Percentiles rank a stretch among this genome's conserved stretches.
phyloP scores from a whole-genome alignment of 2,113 vertebrate genomes.

The Grallaria varia region DNA sequence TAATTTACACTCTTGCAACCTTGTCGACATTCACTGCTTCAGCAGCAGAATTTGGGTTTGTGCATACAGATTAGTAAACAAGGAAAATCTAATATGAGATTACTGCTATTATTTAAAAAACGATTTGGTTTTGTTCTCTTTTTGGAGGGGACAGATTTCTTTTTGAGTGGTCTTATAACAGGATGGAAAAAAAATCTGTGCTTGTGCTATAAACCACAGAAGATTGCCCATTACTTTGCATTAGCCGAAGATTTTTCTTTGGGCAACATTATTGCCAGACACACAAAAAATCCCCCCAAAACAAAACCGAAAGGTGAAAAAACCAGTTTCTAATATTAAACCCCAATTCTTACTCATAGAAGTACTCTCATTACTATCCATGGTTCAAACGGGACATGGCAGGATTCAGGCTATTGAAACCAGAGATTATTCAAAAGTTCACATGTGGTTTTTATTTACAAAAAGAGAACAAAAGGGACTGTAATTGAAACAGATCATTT shows the following conservation, averaged over 20 bases:
- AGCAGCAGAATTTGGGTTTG: not conserved
- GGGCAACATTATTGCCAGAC: not conserved
- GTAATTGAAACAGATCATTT: constrained; percentile 12
- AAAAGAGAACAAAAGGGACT: constrained; percentile 22
- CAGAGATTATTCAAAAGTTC: constrained; percentile 15
- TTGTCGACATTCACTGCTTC: not conserved
- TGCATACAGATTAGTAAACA: not conserved
- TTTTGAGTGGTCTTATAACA: not conserved
- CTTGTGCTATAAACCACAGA: not conserved
- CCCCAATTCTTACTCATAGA: not conserved
- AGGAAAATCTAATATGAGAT: not conserved
- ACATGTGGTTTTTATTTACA: constrained; percentile 28
- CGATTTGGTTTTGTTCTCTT: not conserved
- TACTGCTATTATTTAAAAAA: not conserved
- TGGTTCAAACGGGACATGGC: not conserved
- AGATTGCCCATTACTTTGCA: not conserved
- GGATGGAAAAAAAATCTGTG: not conserved
- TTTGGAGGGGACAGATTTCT: not conserved
- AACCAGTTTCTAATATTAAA: not conserved
- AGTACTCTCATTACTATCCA: not conserved
- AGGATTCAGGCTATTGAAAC: constrained; percentile 2
- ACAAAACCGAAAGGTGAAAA: not conserved
- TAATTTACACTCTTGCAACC: not conserved
- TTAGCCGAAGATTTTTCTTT: not conserved
- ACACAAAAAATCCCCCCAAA: not conserved